A percentile compares a stretch with the other conserved stretches of the same genome.
phyloP scores from a whole-genome alignment of 2,113 vertebrate species.

The Neolamprologus sp. region DNA sequence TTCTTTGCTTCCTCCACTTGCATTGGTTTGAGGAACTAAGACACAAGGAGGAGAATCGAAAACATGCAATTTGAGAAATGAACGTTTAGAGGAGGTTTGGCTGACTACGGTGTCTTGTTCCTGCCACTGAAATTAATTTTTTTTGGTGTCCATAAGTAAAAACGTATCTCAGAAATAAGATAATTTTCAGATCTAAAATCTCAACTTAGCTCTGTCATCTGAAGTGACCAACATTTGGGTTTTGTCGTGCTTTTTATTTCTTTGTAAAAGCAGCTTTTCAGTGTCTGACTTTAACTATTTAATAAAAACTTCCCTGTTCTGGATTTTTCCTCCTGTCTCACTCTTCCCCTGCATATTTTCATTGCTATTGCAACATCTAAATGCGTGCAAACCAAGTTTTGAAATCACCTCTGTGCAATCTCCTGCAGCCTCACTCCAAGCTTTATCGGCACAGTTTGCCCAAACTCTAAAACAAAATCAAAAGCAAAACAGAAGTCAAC shows the following conservation, averaged over 20 bases:
- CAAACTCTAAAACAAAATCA: constrained; percentile 37
- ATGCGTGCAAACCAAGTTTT: background rate
- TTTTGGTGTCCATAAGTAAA: accelerated
- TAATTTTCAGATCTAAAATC: background rate
- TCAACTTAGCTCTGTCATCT: background rate
- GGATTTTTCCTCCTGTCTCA: background rate
- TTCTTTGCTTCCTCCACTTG: background rate
- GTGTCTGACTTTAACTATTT: background rate
- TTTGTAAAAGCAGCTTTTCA: background rate
- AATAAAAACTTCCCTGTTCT: background rate
- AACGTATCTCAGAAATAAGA: background rate
- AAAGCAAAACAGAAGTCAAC: background rate
- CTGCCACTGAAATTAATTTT: background rate
- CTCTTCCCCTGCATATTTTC: background rate
- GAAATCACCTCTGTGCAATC: constrained; percentile 45
- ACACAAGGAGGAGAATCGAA: accelerated
- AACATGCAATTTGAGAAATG: background rate
- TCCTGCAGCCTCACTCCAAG: constrained; percentile 68
- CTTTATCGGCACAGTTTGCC: constrained; percentile 33
- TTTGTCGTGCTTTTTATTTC: background rate
- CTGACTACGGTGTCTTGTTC: background rate
- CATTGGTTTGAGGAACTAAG: background rate
- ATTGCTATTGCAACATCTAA: background rate
- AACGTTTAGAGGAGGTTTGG: background rate
- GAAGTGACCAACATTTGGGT: background rate